Percentiles rank a stretch among this genome's conserved stretches.
These are phyloP conservation scores for Erebia aethiops DNA, from an alignment of 2,888 invertebrate genomes.

Conservation along the genomic window DNA sequence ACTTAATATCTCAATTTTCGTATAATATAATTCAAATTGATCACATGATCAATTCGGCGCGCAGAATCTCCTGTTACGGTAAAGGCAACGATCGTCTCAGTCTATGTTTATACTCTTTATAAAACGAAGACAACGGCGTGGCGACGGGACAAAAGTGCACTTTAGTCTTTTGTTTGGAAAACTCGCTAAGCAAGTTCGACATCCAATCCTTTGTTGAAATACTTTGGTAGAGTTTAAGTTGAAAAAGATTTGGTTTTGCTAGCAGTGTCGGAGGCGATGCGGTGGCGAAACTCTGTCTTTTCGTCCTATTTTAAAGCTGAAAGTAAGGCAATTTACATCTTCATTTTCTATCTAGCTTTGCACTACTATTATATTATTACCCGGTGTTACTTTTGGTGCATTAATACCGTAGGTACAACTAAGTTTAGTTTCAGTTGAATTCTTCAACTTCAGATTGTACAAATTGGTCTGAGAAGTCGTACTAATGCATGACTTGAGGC, in stretches of 20 bases:
- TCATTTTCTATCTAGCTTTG: neutral
- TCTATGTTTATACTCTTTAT: slow-evolving; percentile 16
- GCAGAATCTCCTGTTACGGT: no score
- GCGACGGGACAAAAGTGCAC: slow-evolving; percentile 55
- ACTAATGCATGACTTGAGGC: no score
- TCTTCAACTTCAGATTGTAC: no score
- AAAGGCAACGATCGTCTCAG: no score
- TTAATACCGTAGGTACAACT: no score
- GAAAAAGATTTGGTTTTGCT: slow-evolving; percentile 37
- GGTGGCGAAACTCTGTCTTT: slow-evolving; percentile 14
- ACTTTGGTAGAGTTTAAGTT: slow-evolving; percentile 63
- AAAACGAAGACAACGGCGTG: slow-evolving; percentile 33
- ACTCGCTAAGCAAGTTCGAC: slow-evolving; percentile 76
- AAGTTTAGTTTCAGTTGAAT: no score
- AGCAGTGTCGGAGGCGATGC: slow-evolving; percentile 24
- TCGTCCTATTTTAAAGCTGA: slow-evolving; percentile 1
- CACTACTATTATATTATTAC: neutral
- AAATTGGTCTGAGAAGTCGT: no score
- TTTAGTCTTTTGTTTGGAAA: slow-evolving; percentile 67
- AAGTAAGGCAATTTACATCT: neutral
- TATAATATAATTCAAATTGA: no score
- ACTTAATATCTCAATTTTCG: no score
- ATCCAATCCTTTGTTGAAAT: slow-evolving; percentile 76
- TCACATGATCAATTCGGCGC: no score
- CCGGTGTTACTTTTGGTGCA: no score